phyloP scores from a whole-genome alignment of 2,888 invertebrate species.

The Bombylius discolor region DNA sequence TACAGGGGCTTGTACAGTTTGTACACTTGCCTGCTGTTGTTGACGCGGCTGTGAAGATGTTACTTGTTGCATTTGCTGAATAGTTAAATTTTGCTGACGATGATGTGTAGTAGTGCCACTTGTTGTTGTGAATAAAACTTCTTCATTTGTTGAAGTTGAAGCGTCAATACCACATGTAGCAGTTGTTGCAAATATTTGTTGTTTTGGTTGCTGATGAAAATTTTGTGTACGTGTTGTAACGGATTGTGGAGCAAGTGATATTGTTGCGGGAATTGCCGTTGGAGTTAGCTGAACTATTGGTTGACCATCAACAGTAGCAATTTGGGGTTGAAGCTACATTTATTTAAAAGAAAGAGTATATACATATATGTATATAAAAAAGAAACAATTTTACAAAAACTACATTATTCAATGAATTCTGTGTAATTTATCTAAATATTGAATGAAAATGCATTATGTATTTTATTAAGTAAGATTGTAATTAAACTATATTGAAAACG shows the following conservation, averaged over 20 bases:
- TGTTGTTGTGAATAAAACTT: constrained; percentile 16
- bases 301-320: constrained; percentile 35
- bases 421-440: too few relatives aligned
- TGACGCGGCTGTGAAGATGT: not conserved
- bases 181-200: constrained; percentile 6
- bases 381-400: too few relatives aligned
- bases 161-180: constrained; percentile 17
- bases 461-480: too few relatives aligned
- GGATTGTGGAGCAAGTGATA: constrained; percentile 28
- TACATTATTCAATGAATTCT: not conserved
- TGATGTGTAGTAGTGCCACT: constrained; percentile 15
- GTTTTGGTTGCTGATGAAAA: constrained; percentile 9
- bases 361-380: not conserved
- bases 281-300: constrained; percentile 35
- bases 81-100: constrained; percentile 14
- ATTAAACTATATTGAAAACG: too few relatives aligned
- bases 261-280: constrained; percentile 32
- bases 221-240: constrained; percentile 4
- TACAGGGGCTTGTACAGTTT: not conserved
- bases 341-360: not conserved
- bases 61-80: constrained; percentile 19
- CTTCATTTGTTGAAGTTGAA: constrained; percentile 22
- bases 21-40: not conserved
- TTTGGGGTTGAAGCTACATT: constrained; percentile 30
- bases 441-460: too few relatives aligned